Evolutionary conservation across 1,140 invertebrate genomes (phyloP), one percentile per base, ranked within the genome.

Genomic region (Drosophila carrolli): DNA sequence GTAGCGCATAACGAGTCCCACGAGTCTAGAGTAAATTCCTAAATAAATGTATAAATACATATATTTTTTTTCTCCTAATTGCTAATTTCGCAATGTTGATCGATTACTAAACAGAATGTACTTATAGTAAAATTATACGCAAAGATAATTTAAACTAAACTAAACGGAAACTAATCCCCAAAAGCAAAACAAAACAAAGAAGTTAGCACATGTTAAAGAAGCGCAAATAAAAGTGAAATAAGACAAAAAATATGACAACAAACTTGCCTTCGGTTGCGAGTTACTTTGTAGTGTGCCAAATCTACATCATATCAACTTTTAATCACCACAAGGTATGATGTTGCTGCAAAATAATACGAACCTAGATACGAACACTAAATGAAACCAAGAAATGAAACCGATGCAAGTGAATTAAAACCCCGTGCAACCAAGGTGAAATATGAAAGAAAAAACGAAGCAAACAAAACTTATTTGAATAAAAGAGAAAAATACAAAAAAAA

Each of bases 121-220:
- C 50, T 71, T 71, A 70, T 71, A 71, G 53, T 57, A n/a, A 75
- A 57, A 63, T 72, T 73, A 73, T 72, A 74, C 60, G 68, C 71
- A 75, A 74, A 57, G 27, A 75, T 63, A 75, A 75, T 57, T 75
- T 74, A 75, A 75, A 72, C 43, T 41, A 51, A 75, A 72, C 44
- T 46, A 48, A 57, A 54, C 35, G 51, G 37, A 13, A 40, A 27
- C 32, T 61, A 47, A 48, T 38, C 73, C 58, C 54, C 60, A 47
- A 68, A 32, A 32, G 8, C 29, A 2, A 32, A 68, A 13, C 27
- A 62, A 61, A 51, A 58, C 50, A 48, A 51, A 73, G 57, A 78
- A 72, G 78, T 75, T 75, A 85, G 78, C 82, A 85, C 78, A 78
- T 86, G 82, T 86, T 85, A 85, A 85, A 72, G 65, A 86, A 63